A percentile compares a stretch with the other conserved stretches of the same genome.
Evolutionary conservation across 2,797 vertebrate genomes (phyloP).

Genomic region (Schizopygopsis malacanthus): DNA sequence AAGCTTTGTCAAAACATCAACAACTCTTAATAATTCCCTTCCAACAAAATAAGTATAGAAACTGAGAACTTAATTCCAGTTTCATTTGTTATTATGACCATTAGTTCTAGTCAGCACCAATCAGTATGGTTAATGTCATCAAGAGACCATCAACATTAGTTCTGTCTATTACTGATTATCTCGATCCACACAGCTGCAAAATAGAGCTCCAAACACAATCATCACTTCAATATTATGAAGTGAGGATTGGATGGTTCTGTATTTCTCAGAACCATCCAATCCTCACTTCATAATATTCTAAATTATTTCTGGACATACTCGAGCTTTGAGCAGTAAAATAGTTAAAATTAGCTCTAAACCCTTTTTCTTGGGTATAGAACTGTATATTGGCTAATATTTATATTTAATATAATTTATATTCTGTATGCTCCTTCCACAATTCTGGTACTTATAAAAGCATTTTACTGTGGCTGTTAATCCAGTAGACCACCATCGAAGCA

Average conservation of each 20-base stretch:
- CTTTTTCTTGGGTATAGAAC: neutral
- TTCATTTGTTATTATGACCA: neutral
- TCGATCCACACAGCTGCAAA: neutral
- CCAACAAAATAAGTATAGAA: slow-evolving; percentile 6
- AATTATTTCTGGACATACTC: neutral
- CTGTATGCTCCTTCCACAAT: neutral
- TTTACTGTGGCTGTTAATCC: slow-evolving; percentile 24
- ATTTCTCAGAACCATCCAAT: neutral
- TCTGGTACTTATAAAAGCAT: neutral
- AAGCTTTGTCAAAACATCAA: slow-evolving; percentile 48
- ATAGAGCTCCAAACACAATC: neutral
- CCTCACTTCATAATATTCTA: neutral
- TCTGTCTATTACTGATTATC: neutral
- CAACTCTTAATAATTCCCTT: slow-evolving; percentile 2
- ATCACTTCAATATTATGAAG: too few relatives aligned
- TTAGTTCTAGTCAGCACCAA: neutral
- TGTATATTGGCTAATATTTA: neutral
- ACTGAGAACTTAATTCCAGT: neutral
- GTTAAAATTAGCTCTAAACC: neutral
- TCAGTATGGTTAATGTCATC: neutral
- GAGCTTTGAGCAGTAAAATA: neutral
- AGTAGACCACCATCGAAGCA: slow-evolving; percentile 29
- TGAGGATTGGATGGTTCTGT: too few relatives aligned
- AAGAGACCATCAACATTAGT: neutral
- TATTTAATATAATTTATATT: neutral